Evolutionary conservation across 1,140 invertebrate genomes (phyloP).

Genomic region (Drosophila erecta): DNA sequence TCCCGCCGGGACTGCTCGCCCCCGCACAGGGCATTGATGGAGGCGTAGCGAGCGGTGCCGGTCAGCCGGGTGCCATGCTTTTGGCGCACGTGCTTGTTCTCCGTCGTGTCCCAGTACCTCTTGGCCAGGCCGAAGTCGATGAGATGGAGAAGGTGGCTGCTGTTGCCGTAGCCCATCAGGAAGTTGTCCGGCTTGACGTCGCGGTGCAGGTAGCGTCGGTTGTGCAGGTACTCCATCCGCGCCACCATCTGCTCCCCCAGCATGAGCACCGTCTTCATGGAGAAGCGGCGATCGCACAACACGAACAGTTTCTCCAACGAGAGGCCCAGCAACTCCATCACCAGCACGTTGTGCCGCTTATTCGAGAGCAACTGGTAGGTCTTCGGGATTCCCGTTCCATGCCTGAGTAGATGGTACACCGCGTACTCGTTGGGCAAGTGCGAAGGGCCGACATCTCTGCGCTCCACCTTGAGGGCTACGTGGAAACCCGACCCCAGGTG

Average conservation of each 20-base stretch:
- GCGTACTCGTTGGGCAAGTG: constrained; percentile 97
- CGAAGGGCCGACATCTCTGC: constrained; percentile 92
- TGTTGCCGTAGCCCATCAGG: constrained; percentile 96
- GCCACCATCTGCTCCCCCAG: constrained; percentile 96
- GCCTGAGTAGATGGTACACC: constrained; percentile 88
- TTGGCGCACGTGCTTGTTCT: constrained; percentile 94
- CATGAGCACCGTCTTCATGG: constrained; percentile 98
- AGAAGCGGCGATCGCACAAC: constrained; percentile 96
- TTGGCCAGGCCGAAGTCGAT: constrained; percentile 99
- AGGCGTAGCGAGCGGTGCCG: constrained; percentile 97
- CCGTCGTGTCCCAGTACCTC: constrained; percentile 93
- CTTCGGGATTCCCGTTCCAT: constrained; percentile 96
- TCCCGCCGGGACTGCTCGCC: constrained; percentile 94
- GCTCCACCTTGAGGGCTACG: constrained; percentile 97
- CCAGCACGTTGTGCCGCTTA: constrained; percentile 95
- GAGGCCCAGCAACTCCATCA: constrained; percentile 97
- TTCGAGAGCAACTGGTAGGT: constrained; percentile 95
- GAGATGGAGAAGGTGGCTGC: constrained; percentile 96
- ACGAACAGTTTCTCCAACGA: constrained; percentile 98
- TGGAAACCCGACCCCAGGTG: constrained; percentile 97
- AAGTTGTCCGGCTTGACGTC: constrained; percentile 99
- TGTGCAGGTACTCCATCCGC: constrained; percentile 96
- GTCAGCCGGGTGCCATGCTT: constrained; percentile 97
- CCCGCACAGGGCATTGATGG: constrained; percentile 97
- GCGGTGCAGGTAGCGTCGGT: constrained; percentile 96